Conservation (phyloP, 2,888 invertebrate genomes). For the Hirudinaria manillensis region DNA sequence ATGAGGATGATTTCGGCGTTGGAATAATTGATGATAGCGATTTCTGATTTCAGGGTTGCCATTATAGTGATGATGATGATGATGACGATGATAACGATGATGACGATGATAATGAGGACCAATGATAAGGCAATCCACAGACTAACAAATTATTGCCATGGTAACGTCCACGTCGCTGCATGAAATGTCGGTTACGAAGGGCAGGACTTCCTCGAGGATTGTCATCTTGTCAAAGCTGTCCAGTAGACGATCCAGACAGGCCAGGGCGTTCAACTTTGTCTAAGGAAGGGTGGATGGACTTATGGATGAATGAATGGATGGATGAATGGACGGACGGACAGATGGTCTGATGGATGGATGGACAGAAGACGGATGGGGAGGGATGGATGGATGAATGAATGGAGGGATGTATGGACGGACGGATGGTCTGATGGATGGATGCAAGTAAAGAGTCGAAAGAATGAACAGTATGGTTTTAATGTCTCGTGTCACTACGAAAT, state of each 20-base stretch:
- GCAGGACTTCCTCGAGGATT: slow-evolving; percentile 82
- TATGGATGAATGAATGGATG: background rate
- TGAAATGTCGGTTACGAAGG: slow-evolving; percentile 76
- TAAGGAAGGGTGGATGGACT: slow-evolving; percentile 34
- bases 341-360: too few species aligned
- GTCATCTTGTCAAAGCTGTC: slow-evolving; percentile 77
- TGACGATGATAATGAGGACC: slow-evolving; percentile 21
- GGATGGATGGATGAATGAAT: too few species aligned
- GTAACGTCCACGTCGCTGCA: slow-evolving; percentile 82
- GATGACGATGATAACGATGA: slow-evolving; percentile 28
- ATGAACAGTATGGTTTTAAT: too few species aligned
- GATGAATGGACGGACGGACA: too few species aligned
- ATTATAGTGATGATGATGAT: slow-evolving; percentile 21
- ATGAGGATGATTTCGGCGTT: slow-evolving; percentile 18
- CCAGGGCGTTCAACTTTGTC: slow-evolving; percentile 54
- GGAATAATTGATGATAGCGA: slow-evolving; percentile 3
- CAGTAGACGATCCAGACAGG: slow-evolving; percentile 67
- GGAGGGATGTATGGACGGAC: too few species aligned
- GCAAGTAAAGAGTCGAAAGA: too few species aligned
- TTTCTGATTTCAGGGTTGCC: background rate
- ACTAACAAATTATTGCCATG: slow-evolving; percentile 80
- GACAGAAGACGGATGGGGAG: too few species aligned
- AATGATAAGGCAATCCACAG: background rate
- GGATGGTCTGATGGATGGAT: too few species aligned
- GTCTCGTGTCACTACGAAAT: too few species aligned